Conservation (phyloP, 1,140 invertebrate genomes). For the Lysiphlebus fabarum region DNA sequence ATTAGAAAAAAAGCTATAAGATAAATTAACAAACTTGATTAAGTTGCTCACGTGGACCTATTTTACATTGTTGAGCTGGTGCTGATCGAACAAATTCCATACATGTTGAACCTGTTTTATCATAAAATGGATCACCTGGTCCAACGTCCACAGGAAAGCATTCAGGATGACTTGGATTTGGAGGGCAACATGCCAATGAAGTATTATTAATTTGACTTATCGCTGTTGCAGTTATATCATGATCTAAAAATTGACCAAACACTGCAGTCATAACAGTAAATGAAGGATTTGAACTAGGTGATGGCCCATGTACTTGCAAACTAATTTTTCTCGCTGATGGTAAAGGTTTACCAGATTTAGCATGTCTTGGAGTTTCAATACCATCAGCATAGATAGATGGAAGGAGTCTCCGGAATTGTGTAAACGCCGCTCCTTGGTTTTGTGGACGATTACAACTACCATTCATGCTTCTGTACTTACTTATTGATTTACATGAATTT, state of each 20-base stretch:
- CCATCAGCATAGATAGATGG: slow-evolving; percentile 77
- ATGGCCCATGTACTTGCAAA: slow-evolving; percentile 67
- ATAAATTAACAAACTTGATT: slow-evolving; percentile 65
- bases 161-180: slow-evolving; percentile 65
- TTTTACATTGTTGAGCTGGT: slow-evolving; percentile 80
- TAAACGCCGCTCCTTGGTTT: slow-evolving; percentile 70
- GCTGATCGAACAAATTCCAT: slow-evolving; percentile 84
- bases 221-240: slow-evolving; percentile 86
- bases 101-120: slow-evolving; percentile 65
- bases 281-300: slow-evolving; percentile 66
- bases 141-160: slow-evolving; percentile 75
- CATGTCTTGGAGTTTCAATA: slow-evolving; percentile 65
- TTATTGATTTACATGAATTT: slow-evolving; percentile 34
- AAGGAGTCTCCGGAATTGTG: slow-evolving; percentile 71
- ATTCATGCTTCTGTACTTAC: slow-evolving; percentile 67
- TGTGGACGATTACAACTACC: slow-evolving; percentile 76
- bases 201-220: slow-evolving; percentile 64
- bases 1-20: not conserved
- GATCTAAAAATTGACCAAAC: slow-evolving; percentile 95
- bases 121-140: slow-evolving; percentile 67
- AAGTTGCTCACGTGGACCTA: slow-evolving; percentile 81
- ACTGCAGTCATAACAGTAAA: slow-evolving; percentile 81
- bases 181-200: slow-evolving; percentile 63
- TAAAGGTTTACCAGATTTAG: slow-evolving; percentile 56
- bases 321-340: slow-evolving; percentile 75